These are phyloP conservation scores for Epizoanthus stellaris DNA, from an alignment of 92 coral and sea anemone genomes.

Conservation along the genomic window DNA sequence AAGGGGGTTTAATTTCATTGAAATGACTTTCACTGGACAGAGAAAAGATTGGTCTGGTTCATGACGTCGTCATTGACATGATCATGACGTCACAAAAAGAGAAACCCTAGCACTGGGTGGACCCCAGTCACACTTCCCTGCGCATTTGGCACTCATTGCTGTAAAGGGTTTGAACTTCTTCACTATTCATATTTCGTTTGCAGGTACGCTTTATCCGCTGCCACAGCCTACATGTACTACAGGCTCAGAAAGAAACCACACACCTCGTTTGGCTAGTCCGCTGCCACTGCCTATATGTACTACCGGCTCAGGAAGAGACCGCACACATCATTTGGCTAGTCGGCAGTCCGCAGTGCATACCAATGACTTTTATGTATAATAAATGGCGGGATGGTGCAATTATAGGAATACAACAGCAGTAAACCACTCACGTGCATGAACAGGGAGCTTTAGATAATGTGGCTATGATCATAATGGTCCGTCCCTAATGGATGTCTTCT, in stretches of 20 bases:
- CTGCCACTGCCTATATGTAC: conserved; percentile 92
- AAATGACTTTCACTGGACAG: too few relatives aligned
- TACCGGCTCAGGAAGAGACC: conserved; percentile 88
- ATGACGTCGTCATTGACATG: neutral
- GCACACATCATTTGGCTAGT: conserved; percentile 55
- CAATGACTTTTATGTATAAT: too few relatives aligned
- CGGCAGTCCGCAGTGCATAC: neutral
- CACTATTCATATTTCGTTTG: neutral
- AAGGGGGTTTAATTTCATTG: too few relatives aligned
- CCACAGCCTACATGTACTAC: conserved; percentile 94
- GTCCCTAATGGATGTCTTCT: too few relatives aligned
- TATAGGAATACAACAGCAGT: too few relatives aligned
- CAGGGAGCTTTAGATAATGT: too few relatives aligned
- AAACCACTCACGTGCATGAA: too few relatives aligned
- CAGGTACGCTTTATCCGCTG: conserved; percentile 93
- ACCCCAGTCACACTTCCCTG: neutral
- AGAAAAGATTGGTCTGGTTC: neutral
- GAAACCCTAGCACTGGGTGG: too few relatives aligned
- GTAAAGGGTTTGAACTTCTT: neutral
- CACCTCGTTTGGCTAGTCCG: conserved; percentile 60
- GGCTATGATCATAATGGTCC: too few relatives aligned
- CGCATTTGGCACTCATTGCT: neutral
- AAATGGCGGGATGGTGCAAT: too few relatives aligned
- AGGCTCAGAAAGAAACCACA: conserved; percentile 84
- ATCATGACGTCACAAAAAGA: neutral